Conservation (phyloP, 2,888 invertebrate genomes). For the Apamea monoglypha region DNA sequence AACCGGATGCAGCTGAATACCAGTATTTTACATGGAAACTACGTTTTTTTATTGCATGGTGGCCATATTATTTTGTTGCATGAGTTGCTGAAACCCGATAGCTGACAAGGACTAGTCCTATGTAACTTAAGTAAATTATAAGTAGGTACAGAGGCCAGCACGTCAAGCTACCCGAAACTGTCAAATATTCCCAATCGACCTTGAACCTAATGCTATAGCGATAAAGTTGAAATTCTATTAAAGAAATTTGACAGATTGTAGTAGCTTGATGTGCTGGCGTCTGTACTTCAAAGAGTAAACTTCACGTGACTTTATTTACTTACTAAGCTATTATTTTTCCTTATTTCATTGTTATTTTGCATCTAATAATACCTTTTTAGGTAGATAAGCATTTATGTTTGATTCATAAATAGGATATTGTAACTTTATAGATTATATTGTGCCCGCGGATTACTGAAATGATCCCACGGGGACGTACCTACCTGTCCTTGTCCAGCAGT, state of each 20-base stretch:
- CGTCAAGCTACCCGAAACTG: no score
- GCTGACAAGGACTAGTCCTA: not conserved
- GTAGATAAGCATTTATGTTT: not conserved
- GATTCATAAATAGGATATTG: conserved; percentile 9
- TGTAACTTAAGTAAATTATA: not conserved
- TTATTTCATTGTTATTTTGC: not conserved
- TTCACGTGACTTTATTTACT: conserved; percentile 14
- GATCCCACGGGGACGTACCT: no score
- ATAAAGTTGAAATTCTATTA: no score
- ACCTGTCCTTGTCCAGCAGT: no score
- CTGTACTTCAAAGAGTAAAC: not conserved
- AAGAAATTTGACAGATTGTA: no score
- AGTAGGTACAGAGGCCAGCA: not conserved
- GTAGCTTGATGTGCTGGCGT: no score
- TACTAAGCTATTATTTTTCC: conserved; percentile 9
- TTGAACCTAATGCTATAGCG: no score
- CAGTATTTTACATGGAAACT: not conserved
- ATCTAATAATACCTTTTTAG: conserved; percentile 10
- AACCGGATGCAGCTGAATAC: not conserved
- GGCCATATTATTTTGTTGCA: not conserved
- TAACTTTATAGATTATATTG: no score
- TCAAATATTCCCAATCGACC: no score
- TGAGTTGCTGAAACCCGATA: not conserved
- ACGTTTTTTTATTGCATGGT: not conserved
- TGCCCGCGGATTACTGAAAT: no score